phyloP scores from a whole-genome alignment of 2,888 invertebrate species.

The Julus scanicus region DNA sequence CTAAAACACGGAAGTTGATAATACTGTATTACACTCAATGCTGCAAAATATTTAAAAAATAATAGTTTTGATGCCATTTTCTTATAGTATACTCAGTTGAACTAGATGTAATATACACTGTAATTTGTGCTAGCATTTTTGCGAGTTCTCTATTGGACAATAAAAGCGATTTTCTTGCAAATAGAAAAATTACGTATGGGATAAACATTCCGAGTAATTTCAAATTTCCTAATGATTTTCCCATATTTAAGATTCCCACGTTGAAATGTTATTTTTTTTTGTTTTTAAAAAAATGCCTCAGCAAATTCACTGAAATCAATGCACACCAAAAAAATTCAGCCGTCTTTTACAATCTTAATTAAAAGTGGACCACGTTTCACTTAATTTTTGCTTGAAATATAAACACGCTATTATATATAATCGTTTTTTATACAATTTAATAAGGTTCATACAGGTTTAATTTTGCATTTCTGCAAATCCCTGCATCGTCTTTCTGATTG shows the following conservation, averaged over 20 bases:
- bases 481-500: conserved; percentile 31
- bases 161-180: neutral
- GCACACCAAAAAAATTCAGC: conserved; percentile 36
- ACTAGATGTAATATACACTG: neutral
- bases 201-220: neutral
- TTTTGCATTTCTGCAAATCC: conserved; percentile 16
- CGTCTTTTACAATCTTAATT: neutral
- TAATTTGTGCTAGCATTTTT: neutral
- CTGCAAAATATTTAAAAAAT: no score
- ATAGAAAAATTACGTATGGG: neutral
- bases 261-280: neutral
- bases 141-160: neutral
- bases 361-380: conserved; percentile 26
- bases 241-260: neutral
- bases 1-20: no score
- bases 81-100: neutral
- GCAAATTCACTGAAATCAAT: conserved; percentile 28
- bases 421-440: conserved; percentile 33
- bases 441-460: neutral
- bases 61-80: neutral
- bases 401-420: conserved; percentile 44
- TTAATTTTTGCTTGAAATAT: conserved; percentile 16
- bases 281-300: neutral
- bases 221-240: neutral
- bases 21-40: no score